Evolutionary conservation across 2,113 vertebrate species (phyloP).

Genomic region (Nanorana parkeri): DNA sequence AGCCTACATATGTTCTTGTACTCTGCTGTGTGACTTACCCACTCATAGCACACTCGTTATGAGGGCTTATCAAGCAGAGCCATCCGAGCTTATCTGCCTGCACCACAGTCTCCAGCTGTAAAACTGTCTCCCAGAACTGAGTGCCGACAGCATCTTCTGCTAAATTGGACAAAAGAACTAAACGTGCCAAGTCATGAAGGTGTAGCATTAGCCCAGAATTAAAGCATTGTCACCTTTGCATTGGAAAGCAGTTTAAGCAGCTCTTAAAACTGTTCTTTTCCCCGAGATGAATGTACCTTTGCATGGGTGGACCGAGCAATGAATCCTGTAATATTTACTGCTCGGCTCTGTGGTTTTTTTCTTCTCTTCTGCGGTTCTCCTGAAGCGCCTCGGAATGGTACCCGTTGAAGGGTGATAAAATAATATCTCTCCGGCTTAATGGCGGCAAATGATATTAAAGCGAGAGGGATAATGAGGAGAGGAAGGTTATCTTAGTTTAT

Average conservation of each 20-base stretch:
- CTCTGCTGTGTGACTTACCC: no score
- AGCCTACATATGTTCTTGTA: no score
- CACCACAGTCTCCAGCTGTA: slow-evolving; percentile 53
- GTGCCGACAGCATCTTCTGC: slow-evolving; percentile 62
- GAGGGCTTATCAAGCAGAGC: no score
- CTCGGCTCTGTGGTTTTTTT: slow-evolving; percentile 48
- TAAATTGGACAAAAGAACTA: slow-evolving; percentile 76
- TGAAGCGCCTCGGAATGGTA: slow-evolving; percentile 56
- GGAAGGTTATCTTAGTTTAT: slow-evolving; percentile 50
- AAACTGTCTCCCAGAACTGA: slow-evolving; percentile 66
- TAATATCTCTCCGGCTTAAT: slow-evolving; percentile 57
- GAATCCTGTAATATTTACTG: slow-evolving; percentile 40
- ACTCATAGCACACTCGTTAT: no score
- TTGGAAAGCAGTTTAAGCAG: slow-evolving; percentile 70
- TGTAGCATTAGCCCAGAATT: slow-evolving; percentile 72
- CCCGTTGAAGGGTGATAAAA: slow-evolving; percentile 63
- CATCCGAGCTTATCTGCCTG: slow-evolving; percentile 57
- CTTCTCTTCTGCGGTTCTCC: slow-evolving; percentile 39
- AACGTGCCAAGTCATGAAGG: slow-evolving; percentile 70
- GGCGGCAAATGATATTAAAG: slow-evolving; percentile 54
- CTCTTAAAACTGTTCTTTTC: slow-evolving; percentile 67
- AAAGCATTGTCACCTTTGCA: slow-evolving; percentile 72
- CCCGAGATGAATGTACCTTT: slow-evolving; percentile 59
- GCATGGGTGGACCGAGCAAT: slow-evolving; percentile 52
- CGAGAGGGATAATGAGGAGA: slow-evolving; percentile 48